phyloP scores from a whole-genome alignment of 2,797 vertebrate genomes.

The Mus caroli region DNA sequence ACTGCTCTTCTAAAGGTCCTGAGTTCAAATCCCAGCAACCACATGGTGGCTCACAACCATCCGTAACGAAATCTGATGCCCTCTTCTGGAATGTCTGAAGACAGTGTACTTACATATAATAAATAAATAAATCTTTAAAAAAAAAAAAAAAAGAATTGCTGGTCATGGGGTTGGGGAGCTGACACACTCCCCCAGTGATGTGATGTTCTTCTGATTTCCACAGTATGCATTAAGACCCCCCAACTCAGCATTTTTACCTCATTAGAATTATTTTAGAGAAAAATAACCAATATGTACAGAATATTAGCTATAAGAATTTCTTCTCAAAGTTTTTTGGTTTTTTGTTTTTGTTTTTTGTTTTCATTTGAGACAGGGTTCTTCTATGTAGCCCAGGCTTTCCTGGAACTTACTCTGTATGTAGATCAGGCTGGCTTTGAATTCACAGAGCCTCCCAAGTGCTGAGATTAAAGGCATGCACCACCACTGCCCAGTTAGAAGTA shows the following conservation, averaged over 20 bases:
- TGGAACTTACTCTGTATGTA: neutral
- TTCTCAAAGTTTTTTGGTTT: neutral
- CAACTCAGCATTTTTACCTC: neutral
- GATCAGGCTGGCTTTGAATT: neutral
- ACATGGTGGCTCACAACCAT: too few relatives aligned
- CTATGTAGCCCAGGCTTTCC: neutral
- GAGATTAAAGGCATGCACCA: neutral
- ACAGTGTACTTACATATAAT: too few relatives aligned
- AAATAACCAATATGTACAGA: slow-evolving; percentile 12
- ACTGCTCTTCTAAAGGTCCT: too few relatives aligned
- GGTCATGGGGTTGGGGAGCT: neutral
- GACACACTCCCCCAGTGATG: neutral
- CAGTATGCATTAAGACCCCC: neutral
- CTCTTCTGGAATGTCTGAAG: too few relatives aligned
- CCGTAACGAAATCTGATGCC: too few relatives aligned
- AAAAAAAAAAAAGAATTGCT: neutral
- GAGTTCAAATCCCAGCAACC: too few relatives aligned
- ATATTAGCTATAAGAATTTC: slow-evolving; percentile 36
- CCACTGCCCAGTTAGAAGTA: neutral
- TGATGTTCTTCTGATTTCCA: slow-evolving; percentile 30
- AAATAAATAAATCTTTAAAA: too few relatives aligned
- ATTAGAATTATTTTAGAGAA: slow-evolving; percentile 40
- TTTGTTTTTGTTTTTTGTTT: neutral
- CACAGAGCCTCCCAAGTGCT: neutral
- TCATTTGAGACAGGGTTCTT: neutral